Conservation (phyloP, 2,888 invertebrate genomes). For the Cynaeus angustus region DNA sequence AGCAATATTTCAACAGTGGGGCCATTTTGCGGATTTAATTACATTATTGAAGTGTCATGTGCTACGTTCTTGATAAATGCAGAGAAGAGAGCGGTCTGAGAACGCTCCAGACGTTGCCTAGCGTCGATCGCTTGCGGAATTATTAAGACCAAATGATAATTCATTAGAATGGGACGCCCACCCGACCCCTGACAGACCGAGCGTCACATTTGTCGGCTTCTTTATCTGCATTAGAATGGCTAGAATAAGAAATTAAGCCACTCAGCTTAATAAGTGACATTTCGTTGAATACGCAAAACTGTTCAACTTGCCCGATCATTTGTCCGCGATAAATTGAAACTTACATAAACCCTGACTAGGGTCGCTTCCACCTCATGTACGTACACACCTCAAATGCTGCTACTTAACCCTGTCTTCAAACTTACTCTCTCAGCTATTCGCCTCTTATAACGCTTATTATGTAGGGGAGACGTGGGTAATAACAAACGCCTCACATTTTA, state of each 20-base stretch:
- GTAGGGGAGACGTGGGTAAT: slow-evolving; percentile 23
- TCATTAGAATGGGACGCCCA: slow-evolving; percentile 60
- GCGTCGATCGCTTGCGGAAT: slow-evolving; percentile 63
- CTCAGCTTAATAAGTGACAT: slow-evolving; percentile 61
- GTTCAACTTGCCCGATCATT: slow-evolving; percentile 58
- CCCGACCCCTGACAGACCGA: slow-evolving; percentile 54
- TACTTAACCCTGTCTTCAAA: slow-evolving; percentile 38
- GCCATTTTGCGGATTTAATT: slow-evolving; percentile 71
- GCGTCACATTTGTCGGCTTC: slow-evolving; percentile 61
- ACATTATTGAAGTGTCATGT: slow-evolving; percentile 72
- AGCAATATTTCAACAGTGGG: slow-evolving; percentile 69
- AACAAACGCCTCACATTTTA: slow-evolving; percentile 8
- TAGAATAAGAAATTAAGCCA: slow-evolving; percentile 61
- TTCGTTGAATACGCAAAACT: slow-evolving; percentile 61
- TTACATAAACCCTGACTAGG: slow-evolving; percentile 36
- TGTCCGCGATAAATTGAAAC: slow-evolving; percentile 53
- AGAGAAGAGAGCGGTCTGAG: slow-evolving; percentile 63
- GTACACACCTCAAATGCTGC: slow-evolving; percentile 41
- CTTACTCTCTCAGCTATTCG: slow-evolving; percentile 27
- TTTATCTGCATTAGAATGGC: slow-evolving; percentile 58
- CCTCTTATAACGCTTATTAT: slow-evolving; percentile 31
- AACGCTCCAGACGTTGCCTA: slow-evolving; percentile 64
- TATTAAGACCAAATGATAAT: slow-evolving; percentile 68
- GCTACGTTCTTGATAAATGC: slow-evolving; percentile 71
- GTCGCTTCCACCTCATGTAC: slow-evolving; percentile 42